Evolutionary conservation across 2,113 vertebrate genomes (phyloP).

Genomic region (Nettapus auritus): DNA sequence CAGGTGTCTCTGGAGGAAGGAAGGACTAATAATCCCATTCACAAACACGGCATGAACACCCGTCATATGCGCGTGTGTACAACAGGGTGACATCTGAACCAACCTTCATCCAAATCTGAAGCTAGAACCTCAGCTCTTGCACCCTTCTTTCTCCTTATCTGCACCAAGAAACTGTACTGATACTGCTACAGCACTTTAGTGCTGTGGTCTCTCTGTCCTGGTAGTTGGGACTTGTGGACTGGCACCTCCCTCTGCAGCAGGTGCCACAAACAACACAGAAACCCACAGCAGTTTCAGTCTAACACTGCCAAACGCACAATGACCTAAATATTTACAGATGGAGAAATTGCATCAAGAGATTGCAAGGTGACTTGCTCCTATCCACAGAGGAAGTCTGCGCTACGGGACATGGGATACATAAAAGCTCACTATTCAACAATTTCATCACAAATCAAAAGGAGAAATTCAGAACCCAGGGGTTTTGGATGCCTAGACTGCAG

Average conservation of each 20-base stretch:
- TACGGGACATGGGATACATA: not conserved
- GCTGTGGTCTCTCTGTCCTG: not conserved
- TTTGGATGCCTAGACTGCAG: not conserved
- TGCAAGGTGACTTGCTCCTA: not conserved
- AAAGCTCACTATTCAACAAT: not conserved
- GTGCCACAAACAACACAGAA: not conserved
- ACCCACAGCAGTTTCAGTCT: not conserved
- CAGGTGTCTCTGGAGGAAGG: not conserved
- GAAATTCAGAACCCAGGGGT: not conserved
- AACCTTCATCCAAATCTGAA: not conserved
- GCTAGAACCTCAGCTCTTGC: not conserved
- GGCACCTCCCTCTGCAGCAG: fast-evolving
- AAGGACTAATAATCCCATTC: not conserved
- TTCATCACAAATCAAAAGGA: not conserved
- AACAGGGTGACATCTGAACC: not conserved
- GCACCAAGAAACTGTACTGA: not conserved
- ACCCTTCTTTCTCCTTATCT: not conserved
- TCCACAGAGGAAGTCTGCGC: not conserved
- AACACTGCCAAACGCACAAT: not conserved
- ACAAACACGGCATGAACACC: not conserved
- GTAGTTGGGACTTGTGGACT: not conserved
- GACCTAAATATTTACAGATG: not conserved
- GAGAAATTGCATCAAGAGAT: not conserved
- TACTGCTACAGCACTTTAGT: not conserved
- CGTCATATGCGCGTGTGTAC: fast-evolving